These are phyloP conservation scores for Gobius niger DNA, from an alignment of 2,113 vertebrate species.

Conservation along the genomic window DNA sequence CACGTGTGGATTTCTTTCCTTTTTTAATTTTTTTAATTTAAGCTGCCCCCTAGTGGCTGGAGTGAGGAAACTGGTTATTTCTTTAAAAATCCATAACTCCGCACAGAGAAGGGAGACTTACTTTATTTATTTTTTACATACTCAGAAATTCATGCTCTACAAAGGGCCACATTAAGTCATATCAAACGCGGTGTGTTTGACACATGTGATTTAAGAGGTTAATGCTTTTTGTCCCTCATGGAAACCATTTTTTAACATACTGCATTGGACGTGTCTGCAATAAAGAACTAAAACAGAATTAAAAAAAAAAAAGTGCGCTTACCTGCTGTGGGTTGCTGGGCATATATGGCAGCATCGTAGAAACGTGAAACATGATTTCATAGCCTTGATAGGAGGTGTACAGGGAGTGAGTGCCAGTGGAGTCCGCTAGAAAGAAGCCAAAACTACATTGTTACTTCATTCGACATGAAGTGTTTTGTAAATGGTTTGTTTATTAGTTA, in stretches of 20 bases:
- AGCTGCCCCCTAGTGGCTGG: no score
- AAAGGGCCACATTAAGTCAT: no score
- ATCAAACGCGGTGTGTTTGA: no score
- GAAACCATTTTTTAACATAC: not conserved
- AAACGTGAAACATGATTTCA: slow-evolving; percentile 97
- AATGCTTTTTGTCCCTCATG: no score
- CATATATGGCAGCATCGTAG: slow-evolving; percentile 95
- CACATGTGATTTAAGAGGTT: no score
- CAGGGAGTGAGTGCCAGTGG: slow-evolving; percentile 92
- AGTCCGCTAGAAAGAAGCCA: slow-evolving; percentile 79
- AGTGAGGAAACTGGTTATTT: no score
- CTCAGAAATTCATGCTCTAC: no score
- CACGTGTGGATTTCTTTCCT: no score
- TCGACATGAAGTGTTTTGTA: not conserved
- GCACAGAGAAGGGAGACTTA: no score
- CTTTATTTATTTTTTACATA: no score
- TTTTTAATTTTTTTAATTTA: no score
- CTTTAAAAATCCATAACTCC: no score
- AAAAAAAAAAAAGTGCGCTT: not conserved
- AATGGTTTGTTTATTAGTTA: not conserved
- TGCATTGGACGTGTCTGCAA: slow-evolving; percentile 12
- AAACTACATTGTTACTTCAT: slow-evolving; percentile 13
- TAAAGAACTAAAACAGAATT: not conserved
- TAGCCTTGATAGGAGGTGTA: slow-evolving; percentile 94
- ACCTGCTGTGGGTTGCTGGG: slow-evolving; percentile 96